phyloP scores from a whole-genome alignment of 2,113 vertebrate genomes.

The Phalacrocorax brasilianus region DNA sequence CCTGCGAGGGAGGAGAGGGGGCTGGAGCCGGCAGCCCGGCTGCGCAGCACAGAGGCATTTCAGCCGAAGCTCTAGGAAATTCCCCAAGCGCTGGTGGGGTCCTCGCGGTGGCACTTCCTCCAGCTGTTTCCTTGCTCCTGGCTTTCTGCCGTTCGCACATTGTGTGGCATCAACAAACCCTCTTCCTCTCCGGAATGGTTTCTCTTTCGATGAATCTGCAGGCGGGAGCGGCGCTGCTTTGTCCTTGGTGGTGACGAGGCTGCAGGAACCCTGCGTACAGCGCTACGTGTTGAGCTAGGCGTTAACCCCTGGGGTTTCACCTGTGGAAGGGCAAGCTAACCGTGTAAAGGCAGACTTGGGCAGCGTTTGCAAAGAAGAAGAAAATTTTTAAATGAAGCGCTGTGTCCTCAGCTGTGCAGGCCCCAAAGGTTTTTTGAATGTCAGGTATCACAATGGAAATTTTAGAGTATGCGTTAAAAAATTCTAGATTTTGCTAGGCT shows the following conservation, averaged over 20 bases:
- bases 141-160: rapidly evolving
- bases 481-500: neutral
- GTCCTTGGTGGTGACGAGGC: neutral
- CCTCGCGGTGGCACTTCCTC: rapidly evolving
- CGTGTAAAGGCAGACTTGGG: neutral
- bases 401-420: neutral
- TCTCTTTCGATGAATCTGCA: neutral
- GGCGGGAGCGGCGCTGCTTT: neutral
- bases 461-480: neutral
- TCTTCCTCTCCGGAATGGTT: rapidly evolving
- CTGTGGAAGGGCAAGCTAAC: neutral
- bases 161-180: neutral
- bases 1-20: neutral
- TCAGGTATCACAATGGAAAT: neutral
- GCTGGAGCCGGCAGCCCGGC: neutral
- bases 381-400: neutral
- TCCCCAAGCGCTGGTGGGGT: neutral
- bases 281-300: neutral
- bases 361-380: neutral
- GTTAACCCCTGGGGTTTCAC: neutral
- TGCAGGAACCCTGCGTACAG: rapidly evolving
- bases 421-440: neutral
- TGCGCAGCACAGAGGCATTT: rapidly evolving
- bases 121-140: neutral
- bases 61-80: neutral